Conservation (phyloP, 1,140 invertebrate species). For the Metaphire vulgaris region DNA sequence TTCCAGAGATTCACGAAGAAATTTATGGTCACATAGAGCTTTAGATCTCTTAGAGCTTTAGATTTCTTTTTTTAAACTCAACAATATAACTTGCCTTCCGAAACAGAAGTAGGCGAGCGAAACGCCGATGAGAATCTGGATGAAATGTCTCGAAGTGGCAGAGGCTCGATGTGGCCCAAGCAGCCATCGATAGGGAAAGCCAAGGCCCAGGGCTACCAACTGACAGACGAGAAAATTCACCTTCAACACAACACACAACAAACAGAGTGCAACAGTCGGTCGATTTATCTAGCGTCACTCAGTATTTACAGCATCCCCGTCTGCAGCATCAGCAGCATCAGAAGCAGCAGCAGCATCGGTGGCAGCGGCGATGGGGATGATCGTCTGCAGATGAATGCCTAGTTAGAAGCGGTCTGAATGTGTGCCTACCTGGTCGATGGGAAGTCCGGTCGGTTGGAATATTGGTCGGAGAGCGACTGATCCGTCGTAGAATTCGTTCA, state of each 20-base stretch:
- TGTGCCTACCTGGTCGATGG: not conserved
- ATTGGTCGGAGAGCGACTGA: not conserved
- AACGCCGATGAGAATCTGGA: slow-evolving; percentile 39
- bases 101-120: slow-evolving; percentile 43
- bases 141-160: slow-evolving; percentile 33
- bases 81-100: slow-evolving; percentile 48
- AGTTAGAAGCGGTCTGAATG: not conserved
- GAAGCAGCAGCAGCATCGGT: not conserved
- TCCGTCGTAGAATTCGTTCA: not conserved
- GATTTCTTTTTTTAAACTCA: too few species aligned
- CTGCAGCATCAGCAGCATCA: too few species aligned
- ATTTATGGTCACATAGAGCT: too few species aligned
- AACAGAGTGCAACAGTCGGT: too few species aligned
- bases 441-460: not conserved
- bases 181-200: slow-evolving; percentile 36
- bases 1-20: too few species aligned
- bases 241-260: slow-evolving; percentile 30
- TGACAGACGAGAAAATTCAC: slow-evolving; percentile 46
- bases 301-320: too few species aligned
- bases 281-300: too few species aligned
- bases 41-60: too few species aligned
- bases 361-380: too few species aligned
- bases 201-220: slow-evolving; percentile 36
- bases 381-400: not conserved
- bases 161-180: slow-evolving; percentile 32